Evolutionary conservation across 2,797 vertebrate species (phyloP).

Genomic region (Molossus molossus): DNA sequence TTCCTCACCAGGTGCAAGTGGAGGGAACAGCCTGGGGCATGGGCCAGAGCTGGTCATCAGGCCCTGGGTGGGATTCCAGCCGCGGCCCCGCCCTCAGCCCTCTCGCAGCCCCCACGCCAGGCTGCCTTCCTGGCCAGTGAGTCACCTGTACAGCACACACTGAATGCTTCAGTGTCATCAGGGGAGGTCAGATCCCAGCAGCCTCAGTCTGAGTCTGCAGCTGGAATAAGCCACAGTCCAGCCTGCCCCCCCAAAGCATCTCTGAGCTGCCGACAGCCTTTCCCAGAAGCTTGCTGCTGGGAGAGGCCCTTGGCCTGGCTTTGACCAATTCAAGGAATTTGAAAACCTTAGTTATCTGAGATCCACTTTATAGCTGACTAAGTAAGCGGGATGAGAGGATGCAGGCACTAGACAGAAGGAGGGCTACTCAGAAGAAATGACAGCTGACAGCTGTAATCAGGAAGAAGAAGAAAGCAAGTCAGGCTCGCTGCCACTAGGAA

Average conservation of each 20-base stretch:
- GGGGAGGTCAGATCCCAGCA: neutral
- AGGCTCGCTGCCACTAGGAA: neutral
- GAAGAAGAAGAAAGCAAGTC: neutral
- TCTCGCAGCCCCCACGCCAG: no score
- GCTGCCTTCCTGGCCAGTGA: neutral
- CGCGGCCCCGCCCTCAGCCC: neutral
- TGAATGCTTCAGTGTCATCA: no score
- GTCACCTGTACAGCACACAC: fast-evolving
- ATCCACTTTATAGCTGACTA: neutral
- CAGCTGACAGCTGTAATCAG: neutral
- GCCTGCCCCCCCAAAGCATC: fast-evolving
- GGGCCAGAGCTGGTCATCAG: neutral
- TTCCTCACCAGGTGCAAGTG: neutral
- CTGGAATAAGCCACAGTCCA: neutral
- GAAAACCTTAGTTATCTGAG: neutral
- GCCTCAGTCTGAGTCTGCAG: neutral
- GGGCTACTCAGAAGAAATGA: neutral
- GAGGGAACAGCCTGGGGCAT: neutral
- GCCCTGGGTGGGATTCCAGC: neutral
- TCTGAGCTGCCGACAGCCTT: neutral
- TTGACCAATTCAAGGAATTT: neutral
- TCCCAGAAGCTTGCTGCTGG: neutral
- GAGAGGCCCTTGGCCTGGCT: neutral
- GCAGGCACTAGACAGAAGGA: no score
- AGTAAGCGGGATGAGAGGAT: neutral